Evolutionary conservation across 2,888 invertebrate species (phyloP), one percentile per base, ranked within the genome.

Genomic region (Ormyrus thymus): DNA sequence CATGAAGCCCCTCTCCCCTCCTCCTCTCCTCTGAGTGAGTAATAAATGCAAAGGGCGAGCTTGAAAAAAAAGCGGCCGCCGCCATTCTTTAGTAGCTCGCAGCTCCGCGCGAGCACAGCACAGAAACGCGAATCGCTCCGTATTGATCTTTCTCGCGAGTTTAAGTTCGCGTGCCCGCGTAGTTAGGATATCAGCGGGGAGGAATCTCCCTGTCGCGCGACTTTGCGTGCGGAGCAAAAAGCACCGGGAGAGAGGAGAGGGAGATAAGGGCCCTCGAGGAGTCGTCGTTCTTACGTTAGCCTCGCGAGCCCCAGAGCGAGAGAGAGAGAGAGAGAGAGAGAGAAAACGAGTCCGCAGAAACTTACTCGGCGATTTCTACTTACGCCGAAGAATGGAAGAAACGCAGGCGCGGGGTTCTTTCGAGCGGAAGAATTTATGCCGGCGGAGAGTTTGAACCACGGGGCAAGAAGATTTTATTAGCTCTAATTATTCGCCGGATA

Each of bases 261-360:
- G 6, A 58, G 55, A 75, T 43, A 65, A 8, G 29, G 29, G 29
- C 29, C 29, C 29, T 29, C 29, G 29, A 29, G 29, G 29, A 29
- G 29, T 29, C 29, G 29, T 29, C 29, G 29, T 29, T 29, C 29
- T 29, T 29, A 29, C 29, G 29, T 29, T 29, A 29, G 29, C 29
- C 29, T 29, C 29, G 29, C 45, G 45, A 13, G 43, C 29, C 29
- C 48, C 9, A 59, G n/a, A 51, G 48, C 29, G 53, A 59, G 29
- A 73, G 50, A 61, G 58, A 70, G 58, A n/a, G 46, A 66, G 53
- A 75, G 76, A 81, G 43, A 15, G 64, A 64, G 71, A 58, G 50
- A 71, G 82, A 78, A 82, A 83, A 83, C 84, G 83, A 84, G 82
- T 83, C 81, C 82, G 81, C 82, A 84, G 81, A 82, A 83, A 84